These are phyloP conservation scores for Pammene fasciana DNA, from an alignment of 2,888 invertebrate genomes.

Conservation along the genomic window DNA sequence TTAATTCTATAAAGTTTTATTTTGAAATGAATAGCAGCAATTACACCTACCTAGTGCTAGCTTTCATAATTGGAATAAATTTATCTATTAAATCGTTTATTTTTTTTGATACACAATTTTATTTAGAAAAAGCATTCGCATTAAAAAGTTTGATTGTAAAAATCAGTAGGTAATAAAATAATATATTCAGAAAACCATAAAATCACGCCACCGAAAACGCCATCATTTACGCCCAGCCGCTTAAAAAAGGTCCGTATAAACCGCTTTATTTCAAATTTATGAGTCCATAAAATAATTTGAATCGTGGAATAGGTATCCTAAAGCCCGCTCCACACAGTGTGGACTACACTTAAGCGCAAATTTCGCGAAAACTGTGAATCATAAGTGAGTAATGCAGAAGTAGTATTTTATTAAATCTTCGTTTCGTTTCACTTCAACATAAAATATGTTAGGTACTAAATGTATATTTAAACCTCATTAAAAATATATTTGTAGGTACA, in stretches of 20 bases:
- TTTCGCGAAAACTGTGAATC: neutral
- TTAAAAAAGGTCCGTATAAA: conserved; percentile 36
- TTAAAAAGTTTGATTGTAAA: neutral
- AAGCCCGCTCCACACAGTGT: neutral
- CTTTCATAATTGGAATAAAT: too few species aligned
- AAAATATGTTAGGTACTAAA: too few species aligned
- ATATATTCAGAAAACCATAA: conserved; percentile 6
- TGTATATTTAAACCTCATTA: too few species aligned
- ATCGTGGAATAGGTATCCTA: conserved; percentile 21
- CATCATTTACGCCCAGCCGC: conserved; percentile 20
- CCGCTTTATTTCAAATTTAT: conserved; percentile 39
- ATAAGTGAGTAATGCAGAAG: too few species aligned
- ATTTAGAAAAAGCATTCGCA: neutral
- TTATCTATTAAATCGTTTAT: too few species aligned
- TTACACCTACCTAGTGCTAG: too few species aligned
- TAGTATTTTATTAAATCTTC: too few species aligned
- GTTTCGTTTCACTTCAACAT: neutral
- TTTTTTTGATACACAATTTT: too few species aligned
- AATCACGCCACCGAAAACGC: conserved; percentile 11
- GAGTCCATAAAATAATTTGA: conserved; percentile 40
- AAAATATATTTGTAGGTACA: too few species aligned
- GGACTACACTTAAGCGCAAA: neutral
- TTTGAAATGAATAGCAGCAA: too few species aligned
- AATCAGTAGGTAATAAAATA: neutral
- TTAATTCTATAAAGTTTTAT: too few species aligned